Evolutionary conservation across 2,113 vertebrate genomes (phyloP).

Genomic region (Leptocoma aspasia): DNA sequence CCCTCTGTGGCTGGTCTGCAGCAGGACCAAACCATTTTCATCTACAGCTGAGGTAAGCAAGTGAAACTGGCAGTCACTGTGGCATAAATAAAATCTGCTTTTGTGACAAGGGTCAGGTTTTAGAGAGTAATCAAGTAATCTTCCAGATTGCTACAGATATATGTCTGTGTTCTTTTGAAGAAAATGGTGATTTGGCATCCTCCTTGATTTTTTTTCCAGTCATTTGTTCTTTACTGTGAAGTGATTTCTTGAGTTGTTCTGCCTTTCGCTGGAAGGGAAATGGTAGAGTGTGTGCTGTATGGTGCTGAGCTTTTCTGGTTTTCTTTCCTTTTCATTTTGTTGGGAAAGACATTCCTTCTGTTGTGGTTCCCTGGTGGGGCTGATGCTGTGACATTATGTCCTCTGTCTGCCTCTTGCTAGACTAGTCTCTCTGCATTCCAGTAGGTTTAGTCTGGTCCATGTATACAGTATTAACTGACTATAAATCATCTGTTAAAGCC

Average conservation of each 20-base stretch:
- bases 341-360: constrained; percentile 41
- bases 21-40: not conserved
- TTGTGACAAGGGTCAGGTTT: not conserved
- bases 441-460: constrained; percentile 33
- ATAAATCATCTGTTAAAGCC: constrained; percentile 15
- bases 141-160: not conserved
- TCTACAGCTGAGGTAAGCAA: not conserved
- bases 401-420: constrained; percentile 31
- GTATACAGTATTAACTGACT: not conserved
- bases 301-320: constrained; percentile 12
- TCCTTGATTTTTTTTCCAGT: not conserved
- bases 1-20: not conserved
- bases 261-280: not conserved
- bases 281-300: not conserved
- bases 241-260: not conserved
- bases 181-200: not conserved
- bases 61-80: not conserved
- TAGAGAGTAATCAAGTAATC: not conserved
- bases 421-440: constrained; percentile 56
- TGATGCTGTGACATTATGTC: constrained; percentile 39
- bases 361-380: constrained; percentile 39
- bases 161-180: not conserved
- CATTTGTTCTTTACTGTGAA: not conserved
- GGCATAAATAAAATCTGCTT: not conserved
- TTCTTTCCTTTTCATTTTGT: constrained; percentile 4